A percentile compares a stretch with the other conserved stretches of the same genome.
These are phyloP conservation scores for Metridium senile DNA, from an alignment of 92 coral and sea anemone species.

Conservation along the genomic window DNA sequence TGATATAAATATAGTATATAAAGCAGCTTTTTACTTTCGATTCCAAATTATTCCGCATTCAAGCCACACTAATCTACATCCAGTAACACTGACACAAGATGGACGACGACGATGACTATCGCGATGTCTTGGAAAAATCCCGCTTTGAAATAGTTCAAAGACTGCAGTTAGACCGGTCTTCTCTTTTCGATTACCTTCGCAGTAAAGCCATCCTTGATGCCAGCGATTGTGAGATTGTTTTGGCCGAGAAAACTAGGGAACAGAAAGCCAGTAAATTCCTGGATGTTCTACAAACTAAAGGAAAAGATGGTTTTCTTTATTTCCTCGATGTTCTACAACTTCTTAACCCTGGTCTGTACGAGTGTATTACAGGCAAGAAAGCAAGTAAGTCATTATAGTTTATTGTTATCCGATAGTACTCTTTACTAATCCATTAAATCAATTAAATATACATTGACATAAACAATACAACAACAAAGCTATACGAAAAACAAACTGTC, in stretches of 20 bases:
- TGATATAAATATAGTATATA: too few species aligned
- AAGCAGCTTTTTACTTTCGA: constrained; percentile 19
- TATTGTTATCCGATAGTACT: neutral
- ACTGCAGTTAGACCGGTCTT: constrained; percentile 62
- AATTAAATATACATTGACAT: too few species aligned
- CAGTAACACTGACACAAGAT: constrained; percentile 10
- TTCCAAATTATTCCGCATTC: neutral
- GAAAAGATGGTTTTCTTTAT: constrained; percentile 47
- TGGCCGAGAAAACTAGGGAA: constrained; percentile 64
- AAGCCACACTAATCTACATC: too few species aligned
- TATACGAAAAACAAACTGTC: too few species aligned
- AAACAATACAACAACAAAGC: too few species aligned
- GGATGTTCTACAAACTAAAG: constrained; percentile 64
- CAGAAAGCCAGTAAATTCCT: constrained; percentile 66
- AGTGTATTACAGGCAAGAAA: constrained; percentile 69
- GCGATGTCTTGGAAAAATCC: constrained; percentile 42
- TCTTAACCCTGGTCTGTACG: constrained; percentile 61
- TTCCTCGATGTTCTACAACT: constrained; percentile 71
- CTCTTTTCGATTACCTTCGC: constrained; percentile 69
- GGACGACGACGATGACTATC: constrained; percentile 44
- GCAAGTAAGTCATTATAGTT: constrained; percentile 58
- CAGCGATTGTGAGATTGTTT: constrained; percentile 63
- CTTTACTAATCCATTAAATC: too few species aligned
- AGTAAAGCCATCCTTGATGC: constrained; percentile 65
- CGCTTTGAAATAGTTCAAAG: constrained; percentile 71